Conservation (phyloP, 2,888 invertebrate species). For the Rhabditoides inermis region DNA sequence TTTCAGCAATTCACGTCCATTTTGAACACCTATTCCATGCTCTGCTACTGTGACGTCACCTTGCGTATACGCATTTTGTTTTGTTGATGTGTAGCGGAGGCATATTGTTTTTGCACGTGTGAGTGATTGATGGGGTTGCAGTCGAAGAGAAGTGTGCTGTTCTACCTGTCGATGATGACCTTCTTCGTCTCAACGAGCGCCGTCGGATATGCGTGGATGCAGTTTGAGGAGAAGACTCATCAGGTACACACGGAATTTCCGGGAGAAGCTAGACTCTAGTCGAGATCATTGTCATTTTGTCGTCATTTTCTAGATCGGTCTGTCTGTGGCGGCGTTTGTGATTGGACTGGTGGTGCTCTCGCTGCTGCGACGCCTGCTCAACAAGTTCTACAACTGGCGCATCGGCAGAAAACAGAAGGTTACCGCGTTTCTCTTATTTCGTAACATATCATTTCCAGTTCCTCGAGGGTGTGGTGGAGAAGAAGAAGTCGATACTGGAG, state of each 20-base stretch:
- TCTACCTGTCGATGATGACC: no score
- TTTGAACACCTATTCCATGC: constrained; percentile 13
- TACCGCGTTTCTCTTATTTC: not conserved
- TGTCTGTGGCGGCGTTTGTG: no score
- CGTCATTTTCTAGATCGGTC: no score
- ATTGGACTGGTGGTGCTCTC: no score
- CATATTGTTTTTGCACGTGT: constrained; percentile 13
- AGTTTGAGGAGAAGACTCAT: no score
- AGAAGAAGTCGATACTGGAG: constrained; percentile 66
- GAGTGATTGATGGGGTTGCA: constrained; percentile 15
- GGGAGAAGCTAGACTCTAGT: no score
- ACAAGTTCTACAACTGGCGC: constrained; percentile 7
- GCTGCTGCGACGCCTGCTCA: constrained; percentile 1
- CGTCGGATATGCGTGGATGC: no score
- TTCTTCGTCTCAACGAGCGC: no score
- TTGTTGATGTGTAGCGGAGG: constrained; percentile 7
- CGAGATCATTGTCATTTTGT: no score
- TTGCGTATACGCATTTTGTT: not conserved
- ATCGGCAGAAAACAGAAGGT: constrained; percentile 5
- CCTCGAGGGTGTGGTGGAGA: constrained; percentile 18
- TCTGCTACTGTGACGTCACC: no score
- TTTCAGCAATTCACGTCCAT: constrained; percentile 14
- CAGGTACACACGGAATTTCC: no score
- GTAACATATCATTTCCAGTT: constrained; percentile 7
- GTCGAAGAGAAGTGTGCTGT: constrained; percentile 3